Evolutionary conservation across 2,888 invertebrate genomes (phyloP), one percentile per base, ranked within the genome.

Genomic region (Euzetes globulus): DNA sequence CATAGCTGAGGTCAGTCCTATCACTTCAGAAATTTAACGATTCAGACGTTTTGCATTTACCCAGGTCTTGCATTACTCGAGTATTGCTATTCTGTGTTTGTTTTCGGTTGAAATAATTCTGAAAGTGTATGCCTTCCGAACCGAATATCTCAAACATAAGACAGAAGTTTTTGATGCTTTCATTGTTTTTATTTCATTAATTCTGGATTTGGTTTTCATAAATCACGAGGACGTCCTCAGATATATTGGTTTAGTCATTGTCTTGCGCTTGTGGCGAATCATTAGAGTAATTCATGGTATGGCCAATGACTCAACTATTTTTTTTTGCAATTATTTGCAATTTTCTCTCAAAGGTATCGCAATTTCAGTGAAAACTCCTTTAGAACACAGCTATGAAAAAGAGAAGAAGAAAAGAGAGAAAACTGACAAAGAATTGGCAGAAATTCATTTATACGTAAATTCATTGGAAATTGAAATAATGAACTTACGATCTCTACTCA

Each of bases 161-260:
- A 76, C 82, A 78, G 83, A 84, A 78, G 60, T 84, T 74, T 83
- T 84, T 79, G 84, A 84, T 79, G 83, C 82, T 11, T 68, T 83
- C 33, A 79, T 84, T 33, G 82, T 84, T 5, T 78, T 82, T 25
- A 79, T 81, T 0, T 82, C 84, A 3, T 82, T 84, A 77, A 79
- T 81, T 4, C 79, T 84, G 60, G 83, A 84, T 77, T 79, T 84
- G 68, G 79, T 82, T 15, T 83, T 82, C 78, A 77, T 81, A 17
- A 75, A 79, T n/a, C 72, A 75, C 15, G 77, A 79, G 5, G 80
- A 80, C 22, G 81, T 82, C 13, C 78, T 81, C 0, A 79, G 81
- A 58, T 83, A 83, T 37, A 76, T 81, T 29, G 83, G 83, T 7
- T 80, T 84, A 17, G 78, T 84, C 50, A 82, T 84, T 75, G 79